Percentiles rank a stretch among this genome's conserved stretches.
These are phyloP conservation scores for Ciconia stormi DNA, from an alignment of 2,113 vertebrate species.

Conservation along the genomic window DNA sequence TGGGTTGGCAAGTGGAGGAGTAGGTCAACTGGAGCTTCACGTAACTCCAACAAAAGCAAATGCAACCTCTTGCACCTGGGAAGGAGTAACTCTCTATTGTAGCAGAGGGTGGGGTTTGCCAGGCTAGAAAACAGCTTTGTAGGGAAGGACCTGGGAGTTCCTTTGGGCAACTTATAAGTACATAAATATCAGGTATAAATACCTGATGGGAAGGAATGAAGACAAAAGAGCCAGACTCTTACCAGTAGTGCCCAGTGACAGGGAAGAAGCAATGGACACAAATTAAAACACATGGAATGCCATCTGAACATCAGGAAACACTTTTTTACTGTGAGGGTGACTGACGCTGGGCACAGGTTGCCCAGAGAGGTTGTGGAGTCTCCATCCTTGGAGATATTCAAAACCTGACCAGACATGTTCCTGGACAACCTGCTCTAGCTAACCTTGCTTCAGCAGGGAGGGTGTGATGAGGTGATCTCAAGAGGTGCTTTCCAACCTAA, in stretches of 20 bases:
- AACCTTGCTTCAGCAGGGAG: not conserved
- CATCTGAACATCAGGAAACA: not conserved
- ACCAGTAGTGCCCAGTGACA: not conserved
- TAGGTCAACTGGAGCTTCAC: not conserved
- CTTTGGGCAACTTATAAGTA: not conserved
- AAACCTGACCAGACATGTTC: not conserved
- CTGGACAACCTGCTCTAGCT: not conserved
- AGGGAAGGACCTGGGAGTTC: not conserved
- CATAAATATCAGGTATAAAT: not conserved
- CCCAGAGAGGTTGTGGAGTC: not conserved
- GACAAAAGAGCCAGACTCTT: not conserved
- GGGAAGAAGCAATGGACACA: not conserved
- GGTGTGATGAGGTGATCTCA: not conserved
- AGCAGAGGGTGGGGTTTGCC: not conserved
- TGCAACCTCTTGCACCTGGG: not conserved
- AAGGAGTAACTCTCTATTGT: not conserved
- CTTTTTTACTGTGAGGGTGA: not conserved
- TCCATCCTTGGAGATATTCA: not conserved
- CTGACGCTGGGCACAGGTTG: not conserved
- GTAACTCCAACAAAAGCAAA: not conserved
- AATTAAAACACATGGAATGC: not conserved
- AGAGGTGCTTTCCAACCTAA: not conserved
- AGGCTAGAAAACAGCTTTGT: not conserved
- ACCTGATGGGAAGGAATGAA: not conserved
- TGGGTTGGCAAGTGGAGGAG: not conserved